Base-by-base conservation (phyloP, 2,888 invertebrate species). In the Thymelicus acteon region DNA sequence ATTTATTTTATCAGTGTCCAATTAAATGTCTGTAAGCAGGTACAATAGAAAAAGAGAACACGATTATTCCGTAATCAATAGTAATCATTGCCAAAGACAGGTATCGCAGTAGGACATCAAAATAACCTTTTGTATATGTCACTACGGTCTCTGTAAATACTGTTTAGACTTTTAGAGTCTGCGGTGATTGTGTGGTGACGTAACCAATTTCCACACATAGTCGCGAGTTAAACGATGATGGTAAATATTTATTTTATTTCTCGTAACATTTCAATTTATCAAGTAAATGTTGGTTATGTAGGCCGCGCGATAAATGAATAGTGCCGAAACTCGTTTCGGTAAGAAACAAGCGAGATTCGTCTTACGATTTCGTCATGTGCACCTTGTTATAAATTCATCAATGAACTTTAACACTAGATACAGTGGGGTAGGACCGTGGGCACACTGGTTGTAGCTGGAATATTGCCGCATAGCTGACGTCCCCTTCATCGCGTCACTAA, bases 201-300 rank as follows among this genome's bases (percentile, higher is more conserved):
- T 44, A 61, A 61, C 47, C 48, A 48, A 62, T 62, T 62, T 49
- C 47, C 60, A 48, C 67, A 66, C 24, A 2, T 57, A 67, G 49
- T 40, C 15, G n/a, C 48, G n/a, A 67, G 60, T 19, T 31, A 19
- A 60, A 62, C 48, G 62, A 37, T 49, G 60, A 40, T 37, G 48
- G 60, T 52, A 54, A 61, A 68, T 68, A 68, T 68, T 68, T 68
- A 60, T 60, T 60, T 49, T 13, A 61, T 60, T 60, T 60, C 67
- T 60, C 67, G 61, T 68, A 54, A 52, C 67, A 61, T 68, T 68
- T 61, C 52, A 67, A 60, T 24, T 60, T 67, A 67, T 67, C 67
- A 61, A 47, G 54, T 24, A 54, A 68, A 68, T 68, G n/a, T n/a
- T n/a, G n/a, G n/a, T n/a, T n/a, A n/a, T n/a, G 67, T 61, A 61